These are phyloP conservation scores for Dendrolimus punctatus DNA, from an alignment of 1,140 invertebrate species.

Conservation along the genomic window DNA sequence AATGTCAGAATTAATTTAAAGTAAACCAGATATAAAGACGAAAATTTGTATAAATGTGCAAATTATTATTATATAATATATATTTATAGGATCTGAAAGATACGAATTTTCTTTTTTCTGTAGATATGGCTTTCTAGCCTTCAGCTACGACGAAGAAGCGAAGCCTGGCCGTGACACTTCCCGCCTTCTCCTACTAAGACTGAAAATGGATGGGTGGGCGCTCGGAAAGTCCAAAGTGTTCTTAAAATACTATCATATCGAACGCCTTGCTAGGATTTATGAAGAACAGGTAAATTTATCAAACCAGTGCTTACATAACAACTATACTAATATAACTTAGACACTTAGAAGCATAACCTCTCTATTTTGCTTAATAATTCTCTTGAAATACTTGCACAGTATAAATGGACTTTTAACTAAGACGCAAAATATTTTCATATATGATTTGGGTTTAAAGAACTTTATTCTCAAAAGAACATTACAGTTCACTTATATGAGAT, in stretches of 20 bases:
- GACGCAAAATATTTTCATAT: no score
- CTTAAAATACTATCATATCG: constrained; percentile 89
- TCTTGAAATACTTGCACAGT: no score
- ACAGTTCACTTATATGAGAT: no score
- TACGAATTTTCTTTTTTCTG: constrained; percentile 16
- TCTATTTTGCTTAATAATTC: no score
- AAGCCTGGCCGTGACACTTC: constrained; percentile 81
- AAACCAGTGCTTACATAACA: not conserved
- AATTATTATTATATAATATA: no score
- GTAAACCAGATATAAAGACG: no score
- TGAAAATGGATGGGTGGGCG: constrained; percentile 88
- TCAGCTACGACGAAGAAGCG: constrained; percentile 81
- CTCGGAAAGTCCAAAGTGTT: constrained; percentile 91
- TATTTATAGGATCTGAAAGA: no score
- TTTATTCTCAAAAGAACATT: no score
- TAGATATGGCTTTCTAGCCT: constrained; percentile 87
- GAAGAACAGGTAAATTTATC: constrained; percentile 76
- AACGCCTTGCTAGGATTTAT: constrained; percentile 84
- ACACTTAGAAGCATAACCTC: not conserved
- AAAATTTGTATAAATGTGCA: no score
- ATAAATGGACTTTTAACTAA: no score
- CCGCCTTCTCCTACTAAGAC: constrained; percentile 77
- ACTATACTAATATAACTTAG: not conserved
- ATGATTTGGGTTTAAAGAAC: no score
- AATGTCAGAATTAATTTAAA: no score